Base-by-base conservation (phyloP, 2,888 invertebrate genomes). In the Parnassius smintheus region DNA sequence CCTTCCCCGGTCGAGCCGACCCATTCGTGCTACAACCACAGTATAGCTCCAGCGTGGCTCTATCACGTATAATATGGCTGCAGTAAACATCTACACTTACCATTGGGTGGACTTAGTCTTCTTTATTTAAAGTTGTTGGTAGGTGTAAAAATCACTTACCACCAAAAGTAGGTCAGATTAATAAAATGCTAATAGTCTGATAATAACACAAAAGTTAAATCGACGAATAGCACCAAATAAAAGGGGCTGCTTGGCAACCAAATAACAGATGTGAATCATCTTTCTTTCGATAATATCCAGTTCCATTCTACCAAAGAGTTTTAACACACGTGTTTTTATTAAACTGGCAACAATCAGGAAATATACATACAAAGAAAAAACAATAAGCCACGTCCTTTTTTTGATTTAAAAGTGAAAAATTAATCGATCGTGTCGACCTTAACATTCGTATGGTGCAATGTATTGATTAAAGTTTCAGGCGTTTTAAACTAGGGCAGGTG, bases 201-300 rank as follows among this genome's bases (percentile, higher is more conserved):
- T 55, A 59, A 55, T 46, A 59, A 22, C 44, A 44, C 42, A 41
- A 56, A 55, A 57, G 25, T 59, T 56, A 58, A 52, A 62, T 44
- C 35, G 2, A 3, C 45, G 35, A 22, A 55, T 60, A 58, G 41
- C 58, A 58, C 64, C 59, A 67, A 73, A 71, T 70, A 66, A 63
- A 67, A 71, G 57, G 50, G 35, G 85, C 87, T 72, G 70, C 87
- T 62, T 70, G 72, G 88, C 75, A 82, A 88, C 86, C 41, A 56
- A 80, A 88, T 85, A 88, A 88, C 87, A 86, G 74, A 73, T 82
- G 76, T 71, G 66, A 66, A 68, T 71, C 74, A 61, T 65, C 61
- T 65, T 68, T 56, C 64, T 58, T 63, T 66, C 65, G 59, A 68
- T 68, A 69, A 61, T 68, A 71, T 72, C 71, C 76, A 82, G 77